Evolutionary conservation across 2,113 vertebrate genomes (phyloP), one percentile per base, ranked within the genome.

Genomic region (Anseranas semipalmata): DNA sequence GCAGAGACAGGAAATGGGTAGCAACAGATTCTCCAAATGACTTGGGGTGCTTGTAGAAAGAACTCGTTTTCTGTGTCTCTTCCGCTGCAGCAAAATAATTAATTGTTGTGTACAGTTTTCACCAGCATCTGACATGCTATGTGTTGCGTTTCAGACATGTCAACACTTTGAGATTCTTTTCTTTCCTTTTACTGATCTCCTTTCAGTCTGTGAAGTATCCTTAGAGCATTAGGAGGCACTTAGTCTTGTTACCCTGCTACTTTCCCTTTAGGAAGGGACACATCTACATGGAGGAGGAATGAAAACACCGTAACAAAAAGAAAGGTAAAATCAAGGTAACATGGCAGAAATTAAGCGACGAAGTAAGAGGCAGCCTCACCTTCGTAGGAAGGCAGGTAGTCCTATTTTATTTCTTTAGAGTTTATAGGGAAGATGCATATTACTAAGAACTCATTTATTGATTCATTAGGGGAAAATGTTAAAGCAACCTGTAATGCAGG

Each of bases 401-500:
- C 39, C 9, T 0, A 8, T 37, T 66, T 90, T 20, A 59, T 72
- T 76, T 76, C 3, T 85, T 85, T 41, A 14, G 6, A 11, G 2
- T 55, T 87, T n/a, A 15, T 30, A 48, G 13, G 19, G 27, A 52
- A 45, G 50, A 27, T 28, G 4, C 20, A 8, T 65, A 18, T 86
- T 62, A 21, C 6, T 66, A 30, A 73, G 17, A 53, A 35, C 10
- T 90, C 4, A 0, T 4, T 87, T 88, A 22, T 39, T 46, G 28
- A 56, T 65, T 37, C 5, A 2, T 12, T 55, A 66, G 37, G 24
- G 37, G 12, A 63, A 71, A 62, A 62, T 10, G 7, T 55, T 74
- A 41, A 59, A 55, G 12, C 35, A 41, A n/a, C 9, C 1, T 43
- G 2, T 32, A 7, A 0, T 6, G 6, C n/a, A 22, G 27, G 9